A percentile compares a stretch with the other conserved stretches of the same genome.
Conservation (phyloP, 2,113 vertebrate genomes). For the Nibea albiflora region DNA sequence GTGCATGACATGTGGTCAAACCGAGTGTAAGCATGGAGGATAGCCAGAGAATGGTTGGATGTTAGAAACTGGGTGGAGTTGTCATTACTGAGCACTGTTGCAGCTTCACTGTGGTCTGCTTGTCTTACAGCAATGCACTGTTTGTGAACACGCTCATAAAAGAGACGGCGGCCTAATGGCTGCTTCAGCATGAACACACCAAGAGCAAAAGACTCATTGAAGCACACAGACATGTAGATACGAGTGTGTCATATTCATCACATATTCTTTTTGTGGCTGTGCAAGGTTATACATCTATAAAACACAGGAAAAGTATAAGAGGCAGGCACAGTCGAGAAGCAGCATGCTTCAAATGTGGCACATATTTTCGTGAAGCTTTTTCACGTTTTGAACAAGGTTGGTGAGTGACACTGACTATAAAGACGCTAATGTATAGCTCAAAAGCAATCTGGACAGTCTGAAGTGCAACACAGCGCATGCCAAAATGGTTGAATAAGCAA, state of each 20-base stretch:
- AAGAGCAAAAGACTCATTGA: slow-evolving; percentile 25
- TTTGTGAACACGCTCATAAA: slow-evolving; percentile 19
- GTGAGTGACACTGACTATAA: slow-evolving; percentile 10
- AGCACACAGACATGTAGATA: slow-evolving; percentile 34
- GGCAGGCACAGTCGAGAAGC: slow-evolving; percentile 69
- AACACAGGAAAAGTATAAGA: slow-evolving; percentile 33
- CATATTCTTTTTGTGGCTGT: slow-evolving; percentile 13
- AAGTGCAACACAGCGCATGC: slow-evolving; percentile 57
- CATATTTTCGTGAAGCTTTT: background rate
- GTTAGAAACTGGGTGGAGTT: slow-evolving; percentile 53
- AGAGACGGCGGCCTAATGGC: slow-evolving; percentile 29
- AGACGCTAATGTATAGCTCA: slow-evolving; percentile 1
- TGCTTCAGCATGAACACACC: slow-evolving; percentile 51
- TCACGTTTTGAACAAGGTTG: background rate
- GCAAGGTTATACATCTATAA: slow-evolving; percentile 23
- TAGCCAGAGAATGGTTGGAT: slow-evolving; percentile 55
- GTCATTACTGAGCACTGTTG: slow-evolving; percentile 55
- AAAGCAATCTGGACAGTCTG: slow-evolving; percentile 43
- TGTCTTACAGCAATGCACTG: slow-evolving; percentile 44
- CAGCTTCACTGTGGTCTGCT: slow-evolving; percentile 48
- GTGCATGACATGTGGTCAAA: slow-evolving; percentile 56
- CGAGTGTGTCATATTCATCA: slow-evolving; percentile 19
- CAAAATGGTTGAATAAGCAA: slow-evolving; percentile 52
- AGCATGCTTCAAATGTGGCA: slow-evolving; percentile 74
- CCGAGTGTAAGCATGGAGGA: slow-evolving; percentile 41